A percentile compares a stretch with the other conserved stretches of the same genome.
Conservation (phyloP, 2,113 vertebrate genomes). For the Bubo bubo region DNA sequence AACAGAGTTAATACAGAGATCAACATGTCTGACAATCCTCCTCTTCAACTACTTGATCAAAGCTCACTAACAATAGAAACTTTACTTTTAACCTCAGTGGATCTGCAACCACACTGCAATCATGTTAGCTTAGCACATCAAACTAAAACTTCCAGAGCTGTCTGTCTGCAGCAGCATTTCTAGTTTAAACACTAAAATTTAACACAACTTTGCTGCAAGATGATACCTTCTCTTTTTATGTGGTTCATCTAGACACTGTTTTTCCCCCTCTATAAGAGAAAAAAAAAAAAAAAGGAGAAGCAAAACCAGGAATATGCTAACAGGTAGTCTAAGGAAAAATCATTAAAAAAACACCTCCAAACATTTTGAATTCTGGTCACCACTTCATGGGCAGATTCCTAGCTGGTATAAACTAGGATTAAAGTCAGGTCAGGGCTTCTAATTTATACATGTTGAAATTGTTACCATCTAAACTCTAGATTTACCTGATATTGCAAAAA, state of each 20-base stretch:
- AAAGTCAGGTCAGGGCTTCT: not conserved
- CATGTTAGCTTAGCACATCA: not conserved
- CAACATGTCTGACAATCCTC: not conserved
- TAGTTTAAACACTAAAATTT: not conserved
- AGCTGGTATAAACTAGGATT: not conserved
- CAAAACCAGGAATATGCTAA: not conserved
- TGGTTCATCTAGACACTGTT: not conserved
- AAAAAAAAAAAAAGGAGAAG: not conserved
- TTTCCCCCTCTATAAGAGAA: not conserved
- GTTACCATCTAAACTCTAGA: not conserved
- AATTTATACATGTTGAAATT: not conserved
- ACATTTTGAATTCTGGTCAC: not conserved
- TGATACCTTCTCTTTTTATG: not conserved
- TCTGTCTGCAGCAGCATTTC: not conserved
- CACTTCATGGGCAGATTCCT: not conserved
- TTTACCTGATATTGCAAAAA: not conserved
- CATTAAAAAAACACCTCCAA: not conserved
- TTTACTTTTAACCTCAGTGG: not conserved
- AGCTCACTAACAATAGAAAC: not conserved
- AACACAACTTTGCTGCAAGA: not conserved
- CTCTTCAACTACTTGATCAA: not conserved
- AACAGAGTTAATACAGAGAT: not conserved
- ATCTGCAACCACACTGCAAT: not conserved
- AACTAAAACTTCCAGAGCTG: not conserved
- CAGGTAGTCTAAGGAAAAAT: not conserved